phyloP scores from a whole-genome alignment of 2,113 vertebrate species.

The Gallinago jamesoni region DNA sequence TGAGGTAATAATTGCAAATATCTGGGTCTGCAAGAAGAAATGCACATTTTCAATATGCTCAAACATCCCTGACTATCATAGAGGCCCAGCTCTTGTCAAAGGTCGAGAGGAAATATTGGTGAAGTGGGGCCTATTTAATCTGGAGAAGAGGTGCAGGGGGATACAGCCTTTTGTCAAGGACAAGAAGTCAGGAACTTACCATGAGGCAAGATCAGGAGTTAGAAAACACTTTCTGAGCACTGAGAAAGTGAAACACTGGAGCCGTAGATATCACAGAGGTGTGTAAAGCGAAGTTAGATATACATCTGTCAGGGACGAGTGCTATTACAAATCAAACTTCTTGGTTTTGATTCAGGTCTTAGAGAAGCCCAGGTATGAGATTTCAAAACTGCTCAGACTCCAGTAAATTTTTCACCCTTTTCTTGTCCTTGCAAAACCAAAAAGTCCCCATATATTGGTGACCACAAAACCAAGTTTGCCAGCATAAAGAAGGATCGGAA shows the following conservation, averaged over 20 bases:
- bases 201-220: neutral
- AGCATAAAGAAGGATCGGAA: neutral
- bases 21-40: neutral
- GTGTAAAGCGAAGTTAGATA: neutral
- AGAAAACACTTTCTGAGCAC: neutral
- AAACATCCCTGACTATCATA: rapidly evolving
- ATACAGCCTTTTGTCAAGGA: neutral
- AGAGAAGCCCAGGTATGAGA: neutral
- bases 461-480: neutral
- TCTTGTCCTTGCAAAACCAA: neutral
- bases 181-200: neutral
- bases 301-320: neutral
- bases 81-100: neutral
- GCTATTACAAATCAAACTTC: neutral
- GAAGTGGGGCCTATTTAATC: rapidly evolving
- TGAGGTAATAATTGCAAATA: neutral
- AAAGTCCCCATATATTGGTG: neutral
- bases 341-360: neutral
- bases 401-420: neutral
- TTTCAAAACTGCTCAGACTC: neutral
- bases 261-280: rapidly evolving
- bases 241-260: neutral
- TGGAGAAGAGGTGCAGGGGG: neutral
- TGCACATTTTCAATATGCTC: neutral
- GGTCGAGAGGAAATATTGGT: neutral